Percentiles rank a stretch among this genome's conserved stretches.
Evolutionary conservation across 2,797 vertebrate genomes (phyloP).

Genomic region (Decapterus maruadsi): DNA sequence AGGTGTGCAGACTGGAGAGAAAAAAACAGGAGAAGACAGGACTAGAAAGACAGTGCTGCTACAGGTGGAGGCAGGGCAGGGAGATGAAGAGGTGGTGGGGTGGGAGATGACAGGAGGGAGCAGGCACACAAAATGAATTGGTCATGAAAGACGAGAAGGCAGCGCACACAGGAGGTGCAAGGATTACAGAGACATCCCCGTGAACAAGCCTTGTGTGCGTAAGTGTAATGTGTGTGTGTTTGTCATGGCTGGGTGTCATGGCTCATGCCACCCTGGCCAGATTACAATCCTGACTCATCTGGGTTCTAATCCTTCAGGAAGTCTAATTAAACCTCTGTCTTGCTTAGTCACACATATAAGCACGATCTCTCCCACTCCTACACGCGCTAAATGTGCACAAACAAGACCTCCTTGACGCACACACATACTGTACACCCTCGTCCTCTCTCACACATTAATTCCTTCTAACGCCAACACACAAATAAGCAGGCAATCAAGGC

Average conservation of each 20-base stretch:
- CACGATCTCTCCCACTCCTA: constrained; percentile 32
- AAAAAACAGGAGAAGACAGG: constrained; percentile 8
- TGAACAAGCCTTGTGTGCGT: constrained; percentile 55
- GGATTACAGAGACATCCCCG: constrained; percentile 73
- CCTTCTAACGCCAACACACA: constrained; percentile 31
- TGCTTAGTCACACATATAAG: constrained; percentile 56
- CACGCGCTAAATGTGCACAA: constrained; percentile 15
- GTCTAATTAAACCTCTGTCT: constrained; percentile 84
- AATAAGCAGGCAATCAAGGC: constrained; percentile 54
- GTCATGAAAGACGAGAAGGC: constrained; percentile 60
- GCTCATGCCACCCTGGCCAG: constrained; percentile 78
- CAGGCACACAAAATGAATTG: constrained; percentile 60
- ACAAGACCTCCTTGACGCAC: constrained; percentile 24
- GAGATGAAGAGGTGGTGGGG: constrained; percentile 26
- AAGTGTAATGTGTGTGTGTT: constrained; percentile 45
- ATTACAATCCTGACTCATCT: constrained; percentile 84
- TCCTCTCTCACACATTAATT: constrained; percentile 8
- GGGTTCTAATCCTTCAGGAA: constrained; percentile 79
- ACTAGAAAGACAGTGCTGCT: constrained; percentile 14
- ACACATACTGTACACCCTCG: constrained; percentile 13
- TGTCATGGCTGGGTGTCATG: constrained; percentile 67
- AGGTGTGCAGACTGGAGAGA: constrained; percentile 41
- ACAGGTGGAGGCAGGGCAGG: constrained; percentile 25
- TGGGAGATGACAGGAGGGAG: constrained; percentile 50
- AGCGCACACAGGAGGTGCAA: constrained; percentile 68